Conservation (phyloP, 1,140 invertebrate genomes). For the Bombus confusus region DNA sequence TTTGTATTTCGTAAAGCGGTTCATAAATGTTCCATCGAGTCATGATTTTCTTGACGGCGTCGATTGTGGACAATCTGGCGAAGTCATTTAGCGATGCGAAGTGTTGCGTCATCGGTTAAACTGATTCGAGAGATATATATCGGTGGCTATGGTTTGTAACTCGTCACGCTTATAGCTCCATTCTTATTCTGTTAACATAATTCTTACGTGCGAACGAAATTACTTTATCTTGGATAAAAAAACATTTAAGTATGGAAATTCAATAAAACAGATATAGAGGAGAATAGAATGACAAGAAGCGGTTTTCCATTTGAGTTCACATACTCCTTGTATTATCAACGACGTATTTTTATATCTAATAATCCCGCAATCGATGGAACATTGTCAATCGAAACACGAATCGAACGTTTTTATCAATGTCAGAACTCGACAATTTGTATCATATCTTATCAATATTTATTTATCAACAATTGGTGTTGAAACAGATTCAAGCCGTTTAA, state of each 20-base stretch:
- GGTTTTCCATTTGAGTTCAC: too few relatives aligned
- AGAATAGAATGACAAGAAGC: not conserved
- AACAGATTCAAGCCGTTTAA: not conserved
- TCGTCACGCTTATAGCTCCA: slow-evolving; percentile 37
- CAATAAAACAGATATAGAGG: not conserved
- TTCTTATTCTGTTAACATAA: slow-evolving; percentile 18
- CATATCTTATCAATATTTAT: not conserved
- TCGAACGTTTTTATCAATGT: too few relatives aligned
- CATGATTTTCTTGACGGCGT: slow-evolving; percentile 8
- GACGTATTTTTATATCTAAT: too few relatives aligned
- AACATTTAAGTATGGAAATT: not conserved
- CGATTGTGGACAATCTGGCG: slow-evolving; percentile 20
- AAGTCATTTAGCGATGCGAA: slow-evolving; percentile 39
- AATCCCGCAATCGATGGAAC: too few relatives aligned
- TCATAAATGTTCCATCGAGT: slow-evolving; percentile 14
- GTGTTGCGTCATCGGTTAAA: slow-evolving; percentile 30
- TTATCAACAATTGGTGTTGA: not conserved
- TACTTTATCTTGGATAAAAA: not conserved
- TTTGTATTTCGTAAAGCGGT: not conserved
- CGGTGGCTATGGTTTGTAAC: slow-evolving; percentile 19
- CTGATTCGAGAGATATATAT: slow-evolving; percentile 37
- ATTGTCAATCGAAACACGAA: too few relatives aligned
- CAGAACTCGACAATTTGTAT: not conserved
- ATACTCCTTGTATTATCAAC: too few relatives aligned
- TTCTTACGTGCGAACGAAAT: slow-evolving; percentile 32